Conservation (phyloP, 1,140 invertebrate species). For the Lepidurus arcticus region DNA sequence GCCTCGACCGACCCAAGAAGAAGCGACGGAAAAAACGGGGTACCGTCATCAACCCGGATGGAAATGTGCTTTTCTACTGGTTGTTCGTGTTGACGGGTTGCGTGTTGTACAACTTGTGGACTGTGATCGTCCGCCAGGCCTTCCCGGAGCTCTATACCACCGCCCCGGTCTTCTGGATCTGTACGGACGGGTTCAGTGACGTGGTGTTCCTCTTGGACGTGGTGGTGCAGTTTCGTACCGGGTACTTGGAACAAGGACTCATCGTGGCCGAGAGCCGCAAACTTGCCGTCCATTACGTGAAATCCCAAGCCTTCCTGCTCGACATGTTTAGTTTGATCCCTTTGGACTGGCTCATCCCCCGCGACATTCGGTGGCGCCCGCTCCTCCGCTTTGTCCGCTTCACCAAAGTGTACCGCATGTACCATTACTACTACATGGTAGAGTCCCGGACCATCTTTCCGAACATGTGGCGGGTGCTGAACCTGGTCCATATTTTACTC, state of each 20-base stretch:
- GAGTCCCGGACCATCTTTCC: constrained; percentile 91
- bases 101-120: constrained; percentile 93
- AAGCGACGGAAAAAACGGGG: constrained; percentile 58
- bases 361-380: constrained; percentile 42
- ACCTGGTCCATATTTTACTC: constrained; percentile 88
- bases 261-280: constrained; percentile 90
- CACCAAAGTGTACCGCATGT: constrained; percentile 75
- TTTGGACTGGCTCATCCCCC: constrained; percentile 75
- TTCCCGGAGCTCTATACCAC: constrained; percentile 82
- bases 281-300: constrained; percentile 78
- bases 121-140: constrained; percentile 86
- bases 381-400: constrained; percentile 49
- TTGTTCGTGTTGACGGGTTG: constrained; percentile 78
- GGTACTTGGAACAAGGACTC: constrained; percentile 90
- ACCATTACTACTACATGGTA: constrained; percentile 91
- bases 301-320: constrained; percentile 75
- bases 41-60: constrained; percentile 89
- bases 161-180: constrained; percentile 63
- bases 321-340: constrained; percentile 78
- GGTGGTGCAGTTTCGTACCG: constrained; percentile 83
- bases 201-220: constrained; percentile 80
- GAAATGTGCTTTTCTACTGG: constrained; percentile 94
- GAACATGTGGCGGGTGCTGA: constrained; percentile 92
- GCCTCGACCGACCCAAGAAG: constrained; percentile 37
- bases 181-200: constrained; percentile 76